Evolutionary conservation across 2,888 invertebrate species (phyloP).

Genomic region (Acleris literana): DNA sequence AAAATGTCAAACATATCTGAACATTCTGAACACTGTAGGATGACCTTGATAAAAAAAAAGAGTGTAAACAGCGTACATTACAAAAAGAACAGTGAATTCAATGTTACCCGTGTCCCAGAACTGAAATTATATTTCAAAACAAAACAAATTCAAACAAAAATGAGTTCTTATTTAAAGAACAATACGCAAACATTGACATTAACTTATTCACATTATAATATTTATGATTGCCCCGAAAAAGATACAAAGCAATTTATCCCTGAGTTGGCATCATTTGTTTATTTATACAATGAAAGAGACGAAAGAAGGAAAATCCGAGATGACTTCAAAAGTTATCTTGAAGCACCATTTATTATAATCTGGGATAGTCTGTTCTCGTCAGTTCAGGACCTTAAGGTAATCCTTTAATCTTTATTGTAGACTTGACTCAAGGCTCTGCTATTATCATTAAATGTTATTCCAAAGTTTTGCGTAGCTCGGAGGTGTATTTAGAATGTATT

Average conservation of each 20-base stretch:
- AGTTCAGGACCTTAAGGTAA: constrained; percentile 27
- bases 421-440: constrained; percentile 16
- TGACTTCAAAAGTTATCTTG: constrained; percentile 37
- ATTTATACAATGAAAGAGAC: constrained; percentile 23
- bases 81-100: too few relatives aligned
- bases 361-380: constrained; percentile 29
- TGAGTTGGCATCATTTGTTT: constrained; percentile 33
- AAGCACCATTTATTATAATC: constrained; percentile 39
- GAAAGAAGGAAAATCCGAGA: constrained; percentile 30
- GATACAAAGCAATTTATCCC: constrained; percentile 35
- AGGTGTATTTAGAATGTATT: not conserved
- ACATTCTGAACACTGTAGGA: too few relatives aligned
- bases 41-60: too few relatives aligned
- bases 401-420: constrained; percentile 36
- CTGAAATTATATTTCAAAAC: constrained; percentile 1
- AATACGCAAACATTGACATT: constrained; percentile 23
- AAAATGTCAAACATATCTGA: too few relatives aligned
- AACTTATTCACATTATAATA: constrained; percentile 32
- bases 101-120: too few relatives aligned
- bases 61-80: too few relatives aligned
- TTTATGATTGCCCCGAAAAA: constrained; percentile 30
- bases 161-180: constrained; percentile 12
- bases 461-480: constrained; percentile 5
- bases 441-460: constrained; percentile 26
- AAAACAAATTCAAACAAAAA: constrained; percentile 16